Conservation (phyloP, 1,140 invertebrate species). For the Drosophila jambulina region DNA sequence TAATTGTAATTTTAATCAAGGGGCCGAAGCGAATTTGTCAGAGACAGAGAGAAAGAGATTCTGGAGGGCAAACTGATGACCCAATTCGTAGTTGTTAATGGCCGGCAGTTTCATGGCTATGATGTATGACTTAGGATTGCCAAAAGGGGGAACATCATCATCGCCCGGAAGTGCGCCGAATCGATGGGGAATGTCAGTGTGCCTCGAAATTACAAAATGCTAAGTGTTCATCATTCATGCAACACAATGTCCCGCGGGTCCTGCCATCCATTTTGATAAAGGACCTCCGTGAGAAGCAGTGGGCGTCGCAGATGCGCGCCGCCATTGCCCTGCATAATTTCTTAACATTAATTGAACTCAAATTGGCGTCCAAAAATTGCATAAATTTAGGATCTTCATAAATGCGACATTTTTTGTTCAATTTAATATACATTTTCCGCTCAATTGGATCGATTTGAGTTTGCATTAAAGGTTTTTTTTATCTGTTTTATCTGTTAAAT, state of each 20-base stretch:
- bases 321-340: conserved; percentile 32
- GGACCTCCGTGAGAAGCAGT: neutral
- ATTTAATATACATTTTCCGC: conserved; percentile 7
- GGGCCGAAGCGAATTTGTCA: conserved; percentile 41
- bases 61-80: conserved; percentile 38
- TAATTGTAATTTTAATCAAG: conserved; percentile 72
- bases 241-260: conserved; percentile 12
- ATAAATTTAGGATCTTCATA: conserved; percentile 13
- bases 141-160: neutral
- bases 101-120: conserved; percentile 53
- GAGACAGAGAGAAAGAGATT: neutral
- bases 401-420: neutral
- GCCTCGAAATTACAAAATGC: conserved; percentile 38
- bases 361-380: neutral
- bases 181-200: conserved; percentile 17
- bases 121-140: conserved; percentile 41
- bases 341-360: neutral
- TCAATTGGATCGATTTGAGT: conserved; percentile 20
- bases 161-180: conserved; percentile 11
- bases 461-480: neutral
- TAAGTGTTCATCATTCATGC: conserved; percentile 38
- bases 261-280: conserved; percentile 27
- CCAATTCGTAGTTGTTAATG: conserved; percentile 64
- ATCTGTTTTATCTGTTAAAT: neutral
- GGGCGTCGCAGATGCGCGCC: conserved; percentile 2